A percentile compares a stretch with the other conserved stretches of the same genome.
phyloP scores from a whole-genome alignment of 1,140 invertebrate genomes.

The Leptestheria dahalacensis region DNA sequence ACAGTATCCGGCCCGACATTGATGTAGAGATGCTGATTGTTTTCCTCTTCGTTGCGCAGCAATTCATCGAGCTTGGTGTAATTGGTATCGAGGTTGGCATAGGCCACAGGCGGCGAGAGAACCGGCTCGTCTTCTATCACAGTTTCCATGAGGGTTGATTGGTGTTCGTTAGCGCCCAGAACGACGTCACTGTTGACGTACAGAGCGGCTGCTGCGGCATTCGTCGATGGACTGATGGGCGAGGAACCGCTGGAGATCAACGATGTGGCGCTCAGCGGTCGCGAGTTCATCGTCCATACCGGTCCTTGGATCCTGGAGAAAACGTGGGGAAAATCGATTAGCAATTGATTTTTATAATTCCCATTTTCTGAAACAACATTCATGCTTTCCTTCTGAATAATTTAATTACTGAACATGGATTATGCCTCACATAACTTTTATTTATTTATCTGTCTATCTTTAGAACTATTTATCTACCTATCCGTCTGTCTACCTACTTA shows the following conservation, averaged over 20 bases:
- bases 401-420: too few species aligned
- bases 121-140: slow-evolving; percentile 1
- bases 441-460: too few species aligned
- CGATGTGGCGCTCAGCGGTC: slow-evolving; percentile 10
- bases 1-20: slow-evolving; percentile 38
- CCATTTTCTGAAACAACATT: too few species aligned
- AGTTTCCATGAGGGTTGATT: background rate
- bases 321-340: too few species aligned
- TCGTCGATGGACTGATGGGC: slow-evolving; percentile 12
- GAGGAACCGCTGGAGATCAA: slow-evolving; percentile 11
- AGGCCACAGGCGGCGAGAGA: slow-evolving; percentile 6
- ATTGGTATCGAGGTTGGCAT: slow-evolving; percentile 11
- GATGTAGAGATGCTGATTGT: slow-evolving; percentile 40
- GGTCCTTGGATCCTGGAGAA: background rate
- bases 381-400: too few species aligned
- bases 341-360: too few species aligned
- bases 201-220: slow-evolving; percentile 4
- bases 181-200: slow-evolving; percentile 18
- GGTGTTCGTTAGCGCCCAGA: background rate
- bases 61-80: slow-evolving; percentile 28
- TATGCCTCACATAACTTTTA: too few species aligned
- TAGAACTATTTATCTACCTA: too few species aligned
- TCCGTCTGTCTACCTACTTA: too few species aligned
- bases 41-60: slow-evolving; percentile 21
- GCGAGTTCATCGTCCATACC: background rate